Percentiles rank a stretch among this genome's conserved stretches.
Evolutionary conservation across 2,113 vertebrate genomes (phyloP).

Genomic region (Muntiacus reevesi): DNA sequence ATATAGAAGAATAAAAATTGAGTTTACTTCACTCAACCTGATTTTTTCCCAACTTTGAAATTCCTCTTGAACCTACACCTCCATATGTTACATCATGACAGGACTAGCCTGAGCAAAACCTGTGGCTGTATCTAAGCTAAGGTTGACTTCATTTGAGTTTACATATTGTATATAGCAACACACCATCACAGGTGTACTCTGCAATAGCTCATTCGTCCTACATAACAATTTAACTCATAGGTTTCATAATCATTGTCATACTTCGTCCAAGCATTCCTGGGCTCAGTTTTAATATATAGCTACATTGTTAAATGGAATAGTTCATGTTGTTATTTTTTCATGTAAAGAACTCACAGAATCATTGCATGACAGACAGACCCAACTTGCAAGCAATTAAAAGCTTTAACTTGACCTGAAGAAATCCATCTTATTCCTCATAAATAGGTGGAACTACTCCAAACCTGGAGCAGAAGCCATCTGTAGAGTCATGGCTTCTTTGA

Average conservation of each 20-base stretch:
- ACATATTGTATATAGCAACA: background rate
- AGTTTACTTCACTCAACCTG: conserved; percentile 73
- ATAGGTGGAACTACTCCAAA: background rate
- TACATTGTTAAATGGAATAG: background rate
- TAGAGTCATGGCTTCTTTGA: background rate
- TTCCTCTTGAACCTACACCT: conserved; percentile 39
- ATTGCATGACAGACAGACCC: background rate
- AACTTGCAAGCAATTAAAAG: background rate
- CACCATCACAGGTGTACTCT: background rate
- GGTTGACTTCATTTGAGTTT: background rate
- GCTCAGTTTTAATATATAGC: background rate
- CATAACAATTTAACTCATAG: background rate
- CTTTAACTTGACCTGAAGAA: conserved; percentile 23
- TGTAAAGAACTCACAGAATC: background rate
- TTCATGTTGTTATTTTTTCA: background rate
- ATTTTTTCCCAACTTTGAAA: conserved; percentile 41
- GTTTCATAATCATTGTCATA: background rate
- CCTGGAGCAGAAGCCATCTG: background rate
- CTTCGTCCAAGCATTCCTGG: background rate
- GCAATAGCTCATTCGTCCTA: conserved; percentile 10
- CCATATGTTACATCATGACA: background rate
- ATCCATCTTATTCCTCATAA: background rate
- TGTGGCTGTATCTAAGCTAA: background rate
- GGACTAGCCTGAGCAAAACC: conserved; percentile 33
- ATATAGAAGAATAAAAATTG: conserved; percentile 81